phyloP scores from a whole-genome alignment of 2,797 vertebrate species.

The Sphaeramia orbicularis region DNA sequence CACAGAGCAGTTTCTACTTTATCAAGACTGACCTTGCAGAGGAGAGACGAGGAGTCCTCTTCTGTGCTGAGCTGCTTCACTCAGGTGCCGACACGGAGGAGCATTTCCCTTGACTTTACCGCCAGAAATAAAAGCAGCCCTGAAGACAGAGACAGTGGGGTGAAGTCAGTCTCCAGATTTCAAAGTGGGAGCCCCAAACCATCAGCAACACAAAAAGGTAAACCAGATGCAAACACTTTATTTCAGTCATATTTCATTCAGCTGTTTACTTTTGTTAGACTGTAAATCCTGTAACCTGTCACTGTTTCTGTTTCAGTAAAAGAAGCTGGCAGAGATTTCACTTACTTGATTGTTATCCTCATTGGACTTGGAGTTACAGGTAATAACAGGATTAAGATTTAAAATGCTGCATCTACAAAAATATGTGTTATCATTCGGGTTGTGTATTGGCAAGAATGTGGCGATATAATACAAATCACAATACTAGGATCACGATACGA shows the following conservation, averaged over 20 bases:
- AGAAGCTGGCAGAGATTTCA: conserved; percentile 93
- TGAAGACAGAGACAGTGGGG: conserved; percentile 59
- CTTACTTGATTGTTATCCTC: conserved; percentile 92
- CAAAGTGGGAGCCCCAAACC: conserved; percentile 60
- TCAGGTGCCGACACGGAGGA: conserved; percentile 28
- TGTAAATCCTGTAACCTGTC: neutral
- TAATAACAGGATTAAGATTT: conserved; percentile 61
- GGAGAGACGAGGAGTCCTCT: neutral
- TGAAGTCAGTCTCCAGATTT: conserved; percentile 76
- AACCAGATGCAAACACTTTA: neutral
- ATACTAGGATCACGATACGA: too few relatives aligned
- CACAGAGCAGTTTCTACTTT: conserved; percentile 18
- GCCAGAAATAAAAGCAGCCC: conserved; percentile 60
- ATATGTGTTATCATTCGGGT: neutral
- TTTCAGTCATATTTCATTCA: too few relatives aligned
- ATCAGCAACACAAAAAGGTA: conserved; percentile 90
- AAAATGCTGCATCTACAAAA: neutral
- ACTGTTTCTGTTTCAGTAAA: conserved; percentile 86
- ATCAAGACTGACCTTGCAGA: conserved; percentile 1
- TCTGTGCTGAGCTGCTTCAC: conserved; percentile 24
- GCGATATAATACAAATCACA: too few relatives aligned
- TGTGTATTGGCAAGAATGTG: too few relatives aligned
- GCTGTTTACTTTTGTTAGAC: neutral
- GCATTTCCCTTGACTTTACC: conserved; percentile 44
- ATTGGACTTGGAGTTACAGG: conserved; percentile 93